Evolutionary conservation across 2,888 invertebrate species (phyloP).

Genomic region (Lasioglossum malachurum): DNA sequence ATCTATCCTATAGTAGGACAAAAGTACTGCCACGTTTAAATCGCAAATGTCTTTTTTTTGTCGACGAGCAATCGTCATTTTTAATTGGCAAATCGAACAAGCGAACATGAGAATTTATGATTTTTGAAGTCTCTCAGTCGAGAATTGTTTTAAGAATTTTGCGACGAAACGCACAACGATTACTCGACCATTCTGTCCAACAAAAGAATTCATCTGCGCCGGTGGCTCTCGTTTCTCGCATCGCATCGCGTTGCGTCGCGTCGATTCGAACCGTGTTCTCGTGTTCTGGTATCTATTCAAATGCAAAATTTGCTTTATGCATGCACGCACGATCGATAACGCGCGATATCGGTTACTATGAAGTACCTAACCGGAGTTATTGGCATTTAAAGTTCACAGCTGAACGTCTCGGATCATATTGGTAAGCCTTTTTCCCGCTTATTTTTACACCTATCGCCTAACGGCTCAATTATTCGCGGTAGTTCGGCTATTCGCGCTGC

Average conservation of each 20-base stretch:
- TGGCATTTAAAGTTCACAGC: conserved; percentile 5
- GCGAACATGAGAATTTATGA: fast-evolving
- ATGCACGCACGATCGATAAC: conserved; percentile 7
- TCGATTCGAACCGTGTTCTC: not conserved
- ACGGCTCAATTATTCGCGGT: not conserved
- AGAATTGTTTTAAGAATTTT: not conserved
- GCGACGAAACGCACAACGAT: not conserved
- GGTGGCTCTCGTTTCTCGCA: not conserved
- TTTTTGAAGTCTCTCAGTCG: not conserved
- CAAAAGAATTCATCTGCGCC: not conserved
- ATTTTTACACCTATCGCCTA: not conserved
- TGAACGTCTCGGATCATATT: conserved; percentile 1
- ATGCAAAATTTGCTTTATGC: conserved; percentile 9
- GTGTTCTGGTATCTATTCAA: not conserved
- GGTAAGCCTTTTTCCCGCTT: not conserved
- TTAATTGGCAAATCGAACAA: not conserved
- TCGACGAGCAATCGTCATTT: too few relatives aligned
- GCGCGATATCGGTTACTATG: not conserved
- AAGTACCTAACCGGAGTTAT: not conserved
- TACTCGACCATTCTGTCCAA: not conserved
- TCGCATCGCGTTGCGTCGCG: not conserved
- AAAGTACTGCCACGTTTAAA: too few relatives aligned
- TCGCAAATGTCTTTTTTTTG: too few relatives aligned
- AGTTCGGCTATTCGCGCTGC: too few relatives aligned
- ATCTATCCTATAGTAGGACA: not conserved